Conservation (phyloP, 2,113 vertebrate genomes). For the Clarias batrachus region DNA sequence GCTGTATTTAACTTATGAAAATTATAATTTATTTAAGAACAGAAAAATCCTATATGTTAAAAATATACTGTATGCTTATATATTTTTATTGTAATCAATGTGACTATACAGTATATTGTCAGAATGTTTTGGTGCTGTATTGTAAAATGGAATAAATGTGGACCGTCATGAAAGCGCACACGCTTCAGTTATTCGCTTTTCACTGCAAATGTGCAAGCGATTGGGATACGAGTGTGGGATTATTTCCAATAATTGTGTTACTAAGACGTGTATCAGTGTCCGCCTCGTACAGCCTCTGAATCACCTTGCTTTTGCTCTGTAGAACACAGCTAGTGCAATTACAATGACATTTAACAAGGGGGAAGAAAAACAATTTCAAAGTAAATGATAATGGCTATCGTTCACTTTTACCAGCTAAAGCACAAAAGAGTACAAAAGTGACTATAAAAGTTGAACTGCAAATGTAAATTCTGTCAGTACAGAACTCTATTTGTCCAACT, state of each 20-base stretch:
- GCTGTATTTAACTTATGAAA: conserved; percentile 43
- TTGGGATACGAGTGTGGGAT: not conserved
- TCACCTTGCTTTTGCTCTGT: not conserved
- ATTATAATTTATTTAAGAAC: conserved; percentile 48
- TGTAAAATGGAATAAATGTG: conserved; percentile 57
- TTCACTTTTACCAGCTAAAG: not conserved
- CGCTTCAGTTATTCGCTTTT: not conserved
- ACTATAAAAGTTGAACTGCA: not conserved
- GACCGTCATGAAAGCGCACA: conserved; percentile 3
- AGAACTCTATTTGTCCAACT: not conserved
- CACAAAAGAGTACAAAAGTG: not conserved
- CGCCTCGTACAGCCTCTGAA: not conserved
- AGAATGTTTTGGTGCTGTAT: conserved; percentile 49
- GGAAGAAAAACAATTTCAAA: not conserved
- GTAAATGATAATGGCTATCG: not conserved
- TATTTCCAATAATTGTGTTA: not conserved
- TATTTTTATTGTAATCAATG: conserved; percentile 58
- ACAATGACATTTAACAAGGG: not conserved
- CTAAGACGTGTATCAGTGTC: not conserved
- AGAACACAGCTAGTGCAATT: not conserved
- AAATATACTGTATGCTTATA: conserved; percentile 47
- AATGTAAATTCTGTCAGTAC: not conserved
- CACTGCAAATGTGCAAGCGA: not conserved
- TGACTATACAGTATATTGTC: conserved; percentile 51
- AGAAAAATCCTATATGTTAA: conserved; percentile 54